Evolutionary conservation across 37 sponge, comb jelly and placozoan species (phyloP).

Genomic region (Hormiphora californensis): DNA sequence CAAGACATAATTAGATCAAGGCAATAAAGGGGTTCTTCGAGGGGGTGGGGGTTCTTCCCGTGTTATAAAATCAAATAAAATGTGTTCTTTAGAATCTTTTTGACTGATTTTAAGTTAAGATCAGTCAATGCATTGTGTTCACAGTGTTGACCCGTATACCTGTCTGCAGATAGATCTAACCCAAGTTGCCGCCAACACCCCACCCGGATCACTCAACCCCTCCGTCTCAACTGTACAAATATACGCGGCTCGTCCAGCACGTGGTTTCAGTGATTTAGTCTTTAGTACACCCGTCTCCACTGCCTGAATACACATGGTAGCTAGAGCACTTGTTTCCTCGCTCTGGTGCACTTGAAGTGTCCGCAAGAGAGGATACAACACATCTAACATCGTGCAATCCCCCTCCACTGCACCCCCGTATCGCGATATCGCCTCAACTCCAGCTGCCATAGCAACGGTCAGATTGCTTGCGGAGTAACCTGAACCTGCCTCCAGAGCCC

Average conservation of each 20-base stretch:
- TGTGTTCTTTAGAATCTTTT: too few relatives aligned
- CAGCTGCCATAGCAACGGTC: neutral
- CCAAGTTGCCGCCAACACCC: slow-evolving; percentile 12
- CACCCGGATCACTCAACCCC: slow-evolving; percentile 8
- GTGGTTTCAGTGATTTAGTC: slow-evolving; percentile 24
- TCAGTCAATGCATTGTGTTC: too few relatives aligned
- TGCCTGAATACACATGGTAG: neutral
- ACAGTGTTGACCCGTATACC: too few relatives aligned
- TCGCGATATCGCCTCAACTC: neutral
- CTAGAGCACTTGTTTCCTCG: neutral
- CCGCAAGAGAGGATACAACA: neutral
- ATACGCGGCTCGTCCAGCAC: slow-evolving; percentile 43
- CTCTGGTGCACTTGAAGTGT: neutral
- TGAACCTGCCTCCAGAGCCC: neutral
- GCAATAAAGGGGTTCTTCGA: too few relatives aligned
- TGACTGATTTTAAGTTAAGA: too few relatives aligned
- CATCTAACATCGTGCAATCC: slow-evolving; percentile 52
- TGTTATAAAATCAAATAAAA: too few relatives aligned
- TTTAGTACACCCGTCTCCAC: slow-evolving; percentile 1
- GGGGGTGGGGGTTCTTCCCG: too few relatives aligned
- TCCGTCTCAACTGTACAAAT: slow-evolving; percentile 8
- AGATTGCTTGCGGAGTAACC: neutral
- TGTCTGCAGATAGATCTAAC: slow-evolving; percentile 12
- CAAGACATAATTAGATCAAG: too few relatives aligned
- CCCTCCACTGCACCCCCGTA: slow-evolving; percentile 32